These are phyloP conservation scores for Campoletis sonorensis DNA, from an alignment of 1,140 invertebrate genomes.

Conservation along the genomic window DNA sequence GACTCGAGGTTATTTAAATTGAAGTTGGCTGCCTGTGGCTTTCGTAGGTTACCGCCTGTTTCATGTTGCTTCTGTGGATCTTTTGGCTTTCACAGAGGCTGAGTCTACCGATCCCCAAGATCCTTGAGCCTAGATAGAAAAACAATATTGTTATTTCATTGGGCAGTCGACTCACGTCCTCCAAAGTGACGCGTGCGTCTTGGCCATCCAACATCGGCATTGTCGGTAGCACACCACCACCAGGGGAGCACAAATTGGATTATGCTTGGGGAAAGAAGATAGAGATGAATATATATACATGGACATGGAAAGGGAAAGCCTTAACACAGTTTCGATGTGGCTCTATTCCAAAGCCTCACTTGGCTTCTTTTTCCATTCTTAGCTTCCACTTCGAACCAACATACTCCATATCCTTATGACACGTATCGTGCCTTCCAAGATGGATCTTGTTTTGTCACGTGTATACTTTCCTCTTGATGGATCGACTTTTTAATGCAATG, in stretches of 20 bases:
- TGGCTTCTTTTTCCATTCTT: constrained; percentile 46
- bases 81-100: constrained; percentile 33
- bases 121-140: constrained; percentile 62
- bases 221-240: constrained; percentile 43
- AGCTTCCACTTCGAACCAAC: constrained; percentile 17
- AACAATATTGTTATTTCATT: constrained; percentile 74
- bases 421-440: neutral
- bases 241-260: constrained; percentile 73
- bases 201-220: constrained; percentile 55
- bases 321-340: constrained; percentile 32
- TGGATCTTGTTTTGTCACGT: constrained; percentile 41
- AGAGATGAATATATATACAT: constrained; percentile 50
- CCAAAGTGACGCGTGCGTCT: constrained; percentile 69
- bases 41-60: neutral
- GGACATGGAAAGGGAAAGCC: constrained; percentile 51
- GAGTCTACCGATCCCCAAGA: constrained; percentile 41
- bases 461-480: constrained; percentile 42
- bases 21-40: neutral
- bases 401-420: neutral
- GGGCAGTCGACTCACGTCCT: constrained; percentile 71
- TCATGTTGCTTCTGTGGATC: constrained; percentile 27
- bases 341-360: constrained; percentile 47
- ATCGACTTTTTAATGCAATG: constrained; percentile 50
- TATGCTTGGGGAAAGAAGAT: constrained; percentile 65
- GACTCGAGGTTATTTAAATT: neutral